These are phyloP conservation scores for Rachycentron canadum DNA, from an alignment of 2,797 vertebrate species.

Conservation along the genomic window DNA sequence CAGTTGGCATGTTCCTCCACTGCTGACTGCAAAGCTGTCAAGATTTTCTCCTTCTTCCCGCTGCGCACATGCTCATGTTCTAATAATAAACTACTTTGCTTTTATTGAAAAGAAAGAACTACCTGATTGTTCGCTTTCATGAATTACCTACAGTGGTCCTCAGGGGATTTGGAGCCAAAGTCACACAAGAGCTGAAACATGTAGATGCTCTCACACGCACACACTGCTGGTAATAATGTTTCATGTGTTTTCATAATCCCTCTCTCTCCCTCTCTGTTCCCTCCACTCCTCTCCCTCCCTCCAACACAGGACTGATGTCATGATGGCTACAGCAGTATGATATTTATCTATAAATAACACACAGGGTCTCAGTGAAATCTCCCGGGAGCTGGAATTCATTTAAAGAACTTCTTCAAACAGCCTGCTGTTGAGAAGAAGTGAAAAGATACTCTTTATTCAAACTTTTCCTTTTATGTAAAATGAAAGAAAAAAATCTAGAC, in stretches of 20 bases:
- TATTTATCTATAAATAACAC: constrained; percentile 63
- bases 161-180: background rate
- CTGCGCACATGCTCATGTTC: background rate
- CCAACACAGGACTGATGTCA: constrained; percentile 18
- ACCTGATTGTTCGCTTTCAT: background rate
- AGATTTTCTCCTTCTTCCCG: background rate
- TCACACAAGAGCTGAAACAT: background rate
- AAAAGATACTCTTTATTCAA: constrained; percentile 33
- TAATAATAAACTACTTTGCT: background rate
- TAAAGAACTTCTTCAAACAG: constrained; percentile 54
- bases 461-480: constrained; percentile 29
- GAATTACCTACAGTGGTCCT: too few relatives aligned
- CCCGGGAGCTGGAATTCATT: constrained; percentile 38
- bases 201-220: background rate
- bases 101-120: background rate
- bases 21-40: background rate
- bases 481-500: constrained; percentile 25
- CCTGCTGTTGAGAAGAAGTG: constrained; percentile 3
- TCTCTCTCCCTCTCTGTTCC: background rate
- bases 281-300: background rate
- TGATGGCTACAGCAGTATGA: constrained; percentile 25
- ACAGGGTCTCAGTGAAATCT: constrained; percentile 26
- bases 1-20: background rate
- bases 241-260: background rate
- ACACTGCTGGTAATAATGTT: background rate